Conservation (phyloP, 2,888 invertebrate genomes). For the Phasia obesa region DNA sequence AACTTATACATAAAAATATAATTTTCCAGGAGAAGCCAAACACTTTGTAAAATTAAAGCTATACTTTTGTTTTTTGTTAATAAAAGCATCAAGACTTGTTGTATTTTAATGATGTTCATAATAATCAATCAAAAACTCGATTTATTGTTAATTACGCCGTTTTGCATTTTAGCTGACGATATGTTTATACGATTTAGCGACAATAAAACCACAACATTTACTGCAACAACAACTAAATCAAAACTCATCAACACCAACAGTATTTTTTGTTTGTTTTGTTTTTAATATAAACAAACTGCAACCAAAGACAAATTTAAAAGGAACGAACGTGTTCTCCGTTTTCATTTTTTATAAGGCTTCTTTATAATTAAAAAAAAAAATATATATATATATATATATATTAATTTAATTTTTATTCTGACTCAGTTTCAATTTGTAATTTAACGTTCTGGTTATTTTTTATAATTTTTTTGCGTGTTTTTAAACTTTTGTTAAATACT, state of each 20-base stretch:
- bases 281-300: conserved; percentile 48
- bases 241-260: conserved; percentile 42
- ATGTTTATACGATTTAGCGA: too few relatives aligned
- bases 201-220: conserved; percentile 37
- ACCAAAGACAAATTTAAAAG: conserved; percentile 43
- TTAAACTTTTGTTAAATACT: not conserved
- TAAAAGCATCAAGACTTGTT: too few relatives aligned
- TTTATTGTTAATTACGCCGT: too few relatives aligned
- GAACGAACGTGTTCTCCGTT: conserved; percentile 46
- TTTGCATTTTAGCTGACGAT: too few relatives aligned
- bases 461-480: not conserved
- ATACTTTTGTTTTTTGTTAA: too few relatives aligned
- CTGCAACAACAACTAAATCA: conserved; percentile 21
- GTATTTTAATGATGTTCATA: too few relatives aligned
- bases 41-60: too few relatives aligned
- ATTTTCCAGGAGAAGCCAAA: too few relatives aligned
- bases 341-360: conserved; percentile 65
- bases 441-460: conserved; percentile 43
- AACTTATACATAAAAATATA: too few relatives aligned
- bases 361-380: conserved; percentile 18
- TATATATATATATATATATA: too few relatives aligned
- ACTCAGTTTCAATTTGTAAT: conserved; percentile 55
- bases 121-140: too few relatives aligned
- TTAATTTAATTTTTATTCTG: conserved; percentile 57
- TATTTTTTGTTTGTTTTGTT: conserved; percentile 35